phyloP scores from a whole-genome alignment of 2,113 vertebrate species.

The Leptobrachium ailaonicum region DNA sequence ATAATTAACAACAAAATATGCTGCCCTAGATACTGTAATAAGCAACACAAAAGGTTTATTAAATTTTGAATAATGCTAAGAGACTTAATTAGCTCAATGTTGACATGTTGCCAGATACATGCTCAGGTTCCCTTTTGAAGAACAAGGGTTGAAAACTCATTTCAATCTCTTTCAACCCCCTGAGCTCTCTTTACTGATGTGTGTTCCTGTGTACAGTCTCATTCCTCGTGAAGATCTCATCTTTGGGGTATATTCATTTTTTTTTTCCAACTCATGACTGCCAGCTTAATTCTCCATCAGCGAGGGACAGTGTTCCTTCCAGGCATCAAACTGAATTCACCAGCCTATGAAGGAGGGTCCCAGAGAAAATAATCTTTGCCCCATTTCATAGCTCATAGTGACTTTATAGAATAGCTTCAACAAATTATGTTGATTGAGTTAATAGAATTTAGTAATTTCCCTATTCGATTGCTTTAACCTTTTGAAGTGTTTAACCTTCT shows the following conservation, averaged over 20 bases:
- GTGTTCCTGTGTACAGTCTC: neutral
- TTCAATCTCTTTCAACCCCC: slow-evolving; percentile 18
- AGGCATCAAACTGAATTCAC: slow-evolving; percentile 12
- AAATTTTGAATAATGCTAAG: neutral
- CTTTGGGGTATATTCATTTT: neutral
- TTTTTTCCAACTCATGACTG: slow-evolving; percentile 18
- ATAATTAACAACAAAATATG: neutral
- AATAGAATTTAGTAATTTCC: neutral
- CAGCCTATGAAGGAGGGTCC: slow-evolving; percentile 16
- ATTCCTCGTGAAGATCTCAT: slow-evolving; percentile 11
- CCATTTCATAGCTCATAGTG: neutral
- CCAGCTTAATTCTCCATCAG: slow-evolving; percentile 29
- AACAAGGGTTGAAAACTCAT: neutral
- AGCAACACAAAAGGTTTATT: neutral
- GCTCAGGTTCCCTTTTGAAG: slow-evolving; percentile 2
- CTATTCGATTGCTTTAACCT: no score
- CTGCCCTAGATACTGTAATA: neutral
- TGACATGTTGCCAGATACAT: slow-evolving; percentile 16
- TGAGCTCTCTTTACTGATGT: slow-evolving; percentile 4
- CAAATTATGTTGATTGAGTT: neutral
- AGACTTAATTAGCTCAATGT: neutral
- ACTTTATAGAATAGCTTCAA: slow-evolving; percentile 4
- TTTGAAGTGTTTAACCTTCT: no score
- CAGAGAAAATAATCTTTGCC: neutral
- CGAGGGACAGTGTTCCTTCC: slow-evolving; percentile 8